These are phyloP conservation scores for Drosophila picticornis DNA, from an alignment of 2,888 invertebrate genomes.

Conservation along the genomic window DNA sequence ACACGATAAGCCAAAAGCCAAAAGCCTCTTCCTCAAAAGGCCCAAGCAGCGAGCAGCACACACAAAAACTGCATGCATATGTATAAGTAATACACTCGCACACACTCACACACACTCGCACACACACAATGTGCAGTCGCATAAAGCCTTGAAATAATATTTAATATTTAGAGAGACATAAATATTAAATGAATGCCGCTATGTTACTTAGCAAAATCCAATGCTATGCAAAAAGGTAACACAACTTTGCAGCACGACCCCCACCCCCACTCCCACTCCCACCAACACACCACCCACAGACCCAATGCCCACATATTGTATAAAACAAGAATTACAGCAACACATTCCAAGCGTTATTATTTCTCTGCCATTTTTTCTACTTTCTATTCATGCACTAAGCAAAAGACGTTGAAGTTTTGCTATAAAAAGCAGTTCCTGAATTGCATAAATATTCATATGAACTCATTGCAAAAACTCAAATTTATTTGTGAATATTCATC, in stretches of 20 bases:
- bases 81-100: conserved; percentile 27
- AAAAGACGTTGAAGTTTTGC: background rate
- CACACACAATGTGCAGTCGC: conserved; percentile 53
- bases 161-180: conserved; percentile 86
- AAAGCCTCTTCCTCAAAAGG: conserved; percentile 20
- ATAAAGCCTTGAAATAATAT: conserved; percentile 85
- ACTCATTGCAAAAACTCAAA: background rate
- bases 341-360: conserved; percentile 74
- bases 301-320: conserved; percentile 22
- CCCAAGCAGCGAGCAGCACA: conserved; percentile 12
- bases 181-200: conserved; percentile 85
- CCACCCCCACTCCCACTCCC: background rate
- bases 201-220: conserved; percentile 85
- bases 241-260: conserved; percentile 53
- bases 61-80: conserved; percentile 53
- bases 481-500: background rate
- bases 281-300: background rate
- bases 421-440: background rate
- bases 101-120: conserved; percentile 23
- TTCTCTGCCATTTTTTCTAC: conserved; percentile 41
- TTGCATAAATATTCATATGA: background rate
- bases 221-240: conserved; percentile 83
- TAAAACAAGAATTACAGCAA: conserved; percentile 78
- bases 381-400: conserved; percentile 25
- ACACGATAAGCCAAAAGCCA: conserved; percentile 31